Evolutionary conservation across 2,113 vertebrate genomes (phyloP), one percentile per base, ranked within the genome.

Genomic region (Polypterus bichir): DNA sequence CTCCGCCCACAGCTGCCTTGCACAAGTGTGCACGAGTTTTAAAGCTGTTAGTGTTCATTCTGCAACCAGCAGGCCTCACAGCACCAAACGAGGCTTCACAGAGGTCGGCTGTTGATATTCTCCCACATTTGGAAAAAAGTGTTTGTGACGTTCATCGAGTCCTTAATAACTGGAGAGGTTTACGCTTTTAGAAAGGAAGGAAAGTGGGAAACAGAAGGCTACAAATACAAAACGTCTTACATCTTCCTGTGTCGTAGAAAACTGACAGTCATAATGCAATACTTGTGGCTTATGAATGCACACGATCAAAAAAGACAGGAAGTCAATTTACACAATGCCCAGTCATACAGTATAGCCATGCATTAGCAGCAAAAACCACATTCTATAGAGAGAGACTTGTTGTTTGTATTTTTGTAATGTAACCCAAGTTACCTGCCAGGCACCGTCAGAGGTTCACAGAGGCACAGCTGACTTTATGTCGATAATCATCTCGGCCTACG

Each of bases 281-380:
- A 3, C 51, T 27, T 27, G 27, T 27, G 3, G 51, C 51, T 52
- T 52, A 52, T 4, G 7, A 52, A 4, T 3, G 51, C 51, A 52
- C 10, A 52, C 51, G 27, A 3, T 52, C 51, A 8, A 10, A 52
- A 52, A 7, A 52, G 59, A 47, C 53, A 62, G 54, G 11, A 45
- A 55, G 10, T 47, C 52, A 59, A 57, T 5, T n/a, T 59, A 44
- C 63, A 62, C 60, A 62, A 55, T 49, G 49, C 64, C 70, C 62
- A 64, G 68, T 76, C 49, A 67, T 47, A 58, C 69, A 76, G 59
- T 71, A 71, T 63, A 81, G 73, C 70, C 74, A 79, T 83, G 81
- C 81, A 67, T 70, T 77, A 78, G 76, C 79, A 79, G 75, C 77
- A 59, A 61, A 71, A 67, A 64, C 64, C 60, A 67, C 59, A 70